Percentiles rank a stretch among this genome's conserved stretches.
Evolutionary conservation across 2,797 vertebrate genomes (phyloP).

Genomic region (Linurgus olivaceus): DNA sequence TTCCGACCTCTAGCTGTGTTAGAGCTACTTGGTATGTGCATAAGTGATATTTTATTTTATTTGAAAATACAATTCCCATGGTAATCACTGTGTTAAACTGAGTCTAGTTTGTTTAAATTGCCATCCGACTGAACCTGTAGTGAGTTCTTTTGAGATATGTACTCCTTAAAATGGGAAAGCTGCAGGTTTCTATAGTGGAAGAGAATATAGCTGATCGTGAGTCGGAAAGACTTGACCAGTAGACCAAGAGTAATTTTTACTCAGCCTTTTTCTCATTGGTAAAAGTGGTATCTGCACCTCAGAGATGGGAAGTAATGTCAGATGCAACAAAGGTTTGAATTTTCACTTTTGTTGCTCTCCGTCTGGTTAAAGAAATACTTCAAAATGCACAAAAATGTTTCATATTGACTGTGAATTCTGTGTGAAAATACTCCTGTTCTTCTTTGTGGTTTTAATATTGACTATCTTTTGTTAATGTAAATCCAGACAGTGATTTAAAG

Average conservation of each 20-base stretch:
- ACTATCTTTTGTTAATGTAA: constrained; percentile 25
- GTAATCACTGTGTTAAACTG: background rate
- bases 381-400: background rate
- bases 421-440: constrained; percentile 15
- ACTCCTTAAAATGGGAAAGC: background rate
- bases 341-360: background rate
- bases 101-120: background rate
- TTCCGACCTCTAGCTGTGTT: background rate
- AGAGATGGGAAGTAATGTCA: background rate
- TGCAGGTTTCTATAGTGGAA: background rate
- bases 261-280: background rate
- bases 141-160: background rate
- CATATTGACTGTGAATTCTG: background rate
- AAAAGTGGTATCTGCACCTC: background rate
- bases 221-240: background rate
- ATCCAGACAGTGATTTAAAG: constrained; percentile 27
- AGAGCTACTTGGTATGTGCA: background rate
- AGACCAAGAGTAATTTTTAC: background rate
- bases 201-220: background rate
- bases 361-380: background rate
- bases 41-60: background rate
- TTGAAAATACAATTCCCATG: background rate
- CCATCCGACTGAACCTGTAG: background rate
- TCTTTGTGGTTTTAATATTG: constrained; percentile 4
- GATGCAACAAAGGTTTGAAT: background rate